A percentile compares a stretch with the other conserved stretches of the same genome.
Conservation (phyloP, 2,888 invertebrate genomes). For the Maniola hyperantus region DNA sequence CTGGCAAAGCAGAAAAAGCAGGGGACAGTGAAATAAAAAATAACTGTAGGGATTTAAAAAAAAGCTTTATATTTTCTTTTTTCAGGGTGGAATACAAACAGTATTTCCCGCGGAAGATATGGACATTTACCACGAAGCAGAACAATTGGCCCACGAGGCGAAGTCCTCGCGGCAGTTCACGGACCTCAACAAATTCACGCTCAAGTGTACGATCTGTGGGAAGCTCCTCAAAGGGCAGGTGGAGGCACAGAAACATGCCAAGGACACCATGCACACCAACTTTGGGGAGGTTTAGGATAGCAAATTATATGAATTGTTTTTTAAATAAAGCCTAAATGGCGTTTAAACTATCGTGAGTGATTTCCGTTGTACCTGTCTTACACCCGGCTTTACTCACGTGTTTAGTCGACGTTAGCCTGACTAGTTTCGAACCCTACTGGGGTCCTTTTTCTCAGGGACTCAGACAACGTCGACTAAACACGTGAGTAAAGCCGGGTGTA, state of each 20-base stretch:
- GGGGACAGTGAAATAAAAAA: no score
- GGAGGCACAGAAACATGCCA: constrained; percentile 93
- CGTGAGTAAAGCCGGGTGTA: no score
- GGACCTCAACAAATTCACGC: constrained; percentile 92
- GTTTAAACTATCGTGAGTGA: no score
- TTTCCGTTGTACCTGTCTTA: no score
- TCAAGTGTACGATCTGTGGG: constrained; percentile 93
- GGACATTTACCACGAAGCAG: constrained; percentile 89
- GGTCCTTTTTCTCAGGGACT: no score
- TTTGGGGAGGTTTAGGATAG: constrained; percentile 88
- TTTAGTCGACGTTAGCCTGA: no score
- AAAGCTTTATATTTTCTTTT: constrained; percentile 35
- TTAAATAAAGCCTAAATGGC: neutral
- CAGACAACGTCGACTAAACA: no score
- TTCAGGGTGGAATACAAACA: constrained; percentile 89
- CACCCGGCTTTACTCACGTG: no score
- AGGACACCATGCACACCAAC: constrained; percentile 90
- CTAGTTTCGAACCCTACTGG: no score
- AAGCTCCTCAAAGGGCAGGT: constrained; percentile 88
- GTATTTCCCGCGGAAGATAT: constrained; percentile 90
- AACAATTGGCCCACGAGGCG: constrained; percentile 93
- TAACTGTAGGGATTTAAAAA: no score
- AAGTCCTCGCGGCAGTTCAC: constrained; percentile 95
- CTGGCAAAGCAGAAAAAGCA: no score
- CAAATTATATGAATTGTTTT: neutral